These are phyloP conservation scores for Bombus superbus DNA, from an alignment of 1,140 invertebrate genomes.

Conservation along the genomic window DNA sequence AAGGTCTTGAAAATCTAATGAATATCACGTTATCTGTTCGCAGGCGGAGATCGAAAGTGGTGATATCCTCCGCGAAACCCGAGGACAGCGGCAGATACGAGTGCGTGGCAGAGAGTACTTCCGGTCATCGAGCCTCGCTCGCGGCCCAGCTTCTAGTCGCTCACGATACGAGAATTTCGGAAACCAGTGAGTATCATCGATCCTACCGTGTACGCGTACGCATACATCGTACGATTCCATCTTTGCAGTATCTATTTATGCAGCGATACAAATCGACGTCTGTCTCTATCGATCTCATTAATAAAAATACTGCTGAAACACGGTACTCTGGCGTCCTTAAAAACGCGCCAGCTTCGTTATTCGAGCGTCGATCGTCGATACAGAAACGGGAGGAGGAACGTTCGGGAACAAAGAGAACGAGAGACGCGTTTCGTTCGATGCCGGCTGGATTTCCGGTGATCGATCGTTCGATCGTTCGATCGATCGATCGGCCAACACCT, in stretches of 20 bases:
- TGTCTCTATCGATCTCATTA: neutral
- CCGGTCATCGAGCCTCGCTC: conserved; percentile 83
- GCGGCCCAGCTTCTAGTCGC: conserved; percentile 85
- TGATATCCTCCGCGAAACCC: conserved; percentile 87
- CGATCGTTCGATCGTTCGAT: conserved; percentile 5
- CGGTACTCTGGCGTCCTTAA: neutral
- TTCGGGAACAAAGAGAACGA: neutral
- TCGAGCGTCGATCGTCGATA: neutral
- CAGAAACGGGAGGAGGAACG: neutral
- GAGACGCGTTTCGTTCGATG: neutral
- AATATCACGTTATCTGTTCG: conserved; percentile 60
- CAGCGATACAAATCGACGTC: neutral
- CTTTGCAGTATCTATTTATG: neutral
- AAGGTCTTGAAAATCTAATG: neutral
- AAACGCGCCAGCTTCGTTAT: neutral
- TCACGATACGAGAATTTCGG: conserved; percentile 82
- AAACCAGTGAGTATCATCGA: conserved; percentile 81
- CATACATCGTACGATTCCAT: too few relatives aligned
- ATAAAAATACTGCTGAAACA: neutral
- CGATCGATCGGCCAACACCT: conserved; percentile 34
- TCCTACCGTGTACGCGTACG: too few relatives aligned
- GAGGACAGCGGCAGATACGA: conserved; percentile 90
- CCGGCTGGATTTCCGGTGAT: conserved; percentile 17
- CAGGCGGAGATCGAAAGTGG: conserved; percentile 90
- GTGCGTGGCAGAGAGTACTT: conserved; percentile 86